Conservation (phyloP, 2,113 vertebrate species). For the Daboia siamensis region DNA sequence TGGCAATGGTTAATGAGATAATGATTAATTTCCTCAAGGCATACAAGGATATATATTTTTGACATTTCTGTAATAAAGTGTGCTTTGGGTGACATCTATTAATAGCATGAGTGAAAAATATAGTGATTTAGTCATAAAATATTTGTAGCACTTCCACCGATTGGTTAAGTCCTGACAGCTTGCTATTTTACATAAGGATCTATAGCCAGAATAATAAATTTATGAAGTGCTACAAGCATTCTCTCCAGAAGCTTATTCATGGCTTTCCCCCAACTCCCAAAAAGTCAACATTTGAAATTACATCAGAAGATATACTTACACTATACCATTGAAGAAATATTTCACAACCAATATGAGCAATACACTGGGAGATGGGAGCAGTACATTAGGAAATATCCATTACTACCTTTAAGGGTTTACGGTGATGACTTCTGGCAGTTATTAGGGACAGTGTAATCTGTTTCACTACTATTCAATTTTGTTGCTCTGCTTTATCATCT, state of each 20-base stretch:
- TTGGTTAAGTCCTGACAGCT: conserved; percentile 1
- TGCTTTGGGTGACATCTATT: conserved; percentile 26
- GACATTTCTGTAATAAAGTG: conserved; percentile 1
- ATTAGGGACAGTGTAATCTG: neutral
- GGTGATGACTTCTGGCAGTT: neutral
- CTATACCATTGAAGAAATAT: neutral
- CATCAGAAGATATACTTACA: neutral
- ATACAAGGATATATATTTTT: neutral
- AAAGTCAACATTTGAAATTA: neutral
- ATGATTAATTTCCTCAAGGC: conserved; percentile 16
- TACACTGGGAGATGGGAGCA: neutral
- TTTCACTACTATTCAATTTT: neutral
- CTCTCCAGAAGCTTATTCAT: neutral
- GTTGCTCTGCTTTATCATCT: neutral
- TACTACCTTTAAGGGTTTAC: neutral
- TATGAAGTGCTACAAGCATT: conserved; percentile 4
- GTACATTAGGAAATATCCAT: neutral
- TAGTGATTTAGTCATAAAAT: conserved; percentile 18
- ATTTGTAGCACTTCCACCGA: neutral
- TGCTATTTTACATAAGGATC: neutral
- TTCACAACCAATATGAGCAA: neutral
- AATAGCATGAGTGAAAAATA: conserved; percentile 12
- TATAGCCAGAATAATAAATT: neutral
- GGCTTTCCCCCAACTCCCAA: neutral
- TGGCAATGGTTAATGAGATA: conserved; percentile 17